Evolutionary conservation across 2,888 invertebrate species (phyloP).

Genomic region (Drosophila nr. perissopoda): DNA sequence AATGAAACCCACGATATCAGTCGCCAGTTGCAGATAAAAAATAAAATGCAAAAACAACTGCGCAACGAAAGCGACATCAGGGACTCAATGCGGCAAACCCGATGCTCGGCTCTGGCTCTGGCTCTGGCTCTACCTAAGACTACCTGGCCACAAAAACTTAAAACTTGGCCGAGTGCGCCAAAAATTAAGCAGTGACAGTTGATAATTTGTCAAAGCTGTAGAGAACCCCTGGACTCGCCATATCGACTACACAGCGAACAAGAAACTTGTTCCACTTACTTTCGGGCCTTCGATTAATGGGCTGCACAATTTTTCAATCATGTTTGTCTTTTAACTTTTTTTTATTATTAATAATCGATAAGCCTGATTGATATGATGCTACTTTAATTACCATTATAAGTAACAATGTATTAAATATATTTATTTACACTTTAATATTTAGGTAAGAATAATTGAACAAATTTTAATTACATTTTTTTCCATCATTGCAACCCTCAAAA

Average conservation of each 20-base stretch:
- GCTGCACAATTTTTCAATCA: slow-evolving; percentile 20
- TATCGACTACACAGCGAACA: slow-evolving; percentile 21
- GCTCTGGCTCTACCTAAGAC: slow-evolving; percentile 42
- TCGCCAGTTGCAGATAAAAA: slow-evolving; percentile 73
- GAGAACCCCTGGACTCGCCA: slow-evolving; percentile 32
- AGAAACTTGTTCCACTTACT: slow-evolving; percentile 63
- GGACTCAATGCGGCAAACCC: slow-evolving; percentile 6
- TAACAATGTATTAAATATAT: not conserved
- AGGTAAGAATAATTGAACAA: not conserved
- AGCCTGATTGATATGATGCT: not conserved
- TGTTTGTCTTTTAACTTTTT: slow-evolving; percentile 6
- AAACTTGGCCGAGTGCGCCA: slow-evolving; percentile 72
- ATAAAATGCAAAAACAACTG: slow-evolving; percentile 59
- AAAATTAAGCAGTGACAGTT: slow-evolving; percentile 82
- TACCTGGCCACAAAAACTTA: slow-evolving; percentile 44
- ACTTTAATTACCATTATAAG: not conserved
- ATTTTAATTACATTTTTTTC: not conserved
- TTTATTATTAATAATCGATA: not conserved
- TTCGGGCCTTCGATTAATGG: not conserved
- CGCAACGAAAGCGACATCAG: slow-evolving; percentile 63
- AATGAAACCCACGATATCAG: slow-evolving; percentile 82
- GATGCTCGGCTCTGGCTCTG: not conserved
- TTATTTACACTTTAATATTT: not conserved
- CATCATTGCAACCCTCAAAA: too few relatives aligned
- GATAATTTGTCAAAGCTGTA: slow-evolving; percentile 83